These are phyloP conservation scores for Drosophila anomelani DNA, from an alignment of 2,888 invertebrate genomes.

Conservation along the genomic window DNA sequence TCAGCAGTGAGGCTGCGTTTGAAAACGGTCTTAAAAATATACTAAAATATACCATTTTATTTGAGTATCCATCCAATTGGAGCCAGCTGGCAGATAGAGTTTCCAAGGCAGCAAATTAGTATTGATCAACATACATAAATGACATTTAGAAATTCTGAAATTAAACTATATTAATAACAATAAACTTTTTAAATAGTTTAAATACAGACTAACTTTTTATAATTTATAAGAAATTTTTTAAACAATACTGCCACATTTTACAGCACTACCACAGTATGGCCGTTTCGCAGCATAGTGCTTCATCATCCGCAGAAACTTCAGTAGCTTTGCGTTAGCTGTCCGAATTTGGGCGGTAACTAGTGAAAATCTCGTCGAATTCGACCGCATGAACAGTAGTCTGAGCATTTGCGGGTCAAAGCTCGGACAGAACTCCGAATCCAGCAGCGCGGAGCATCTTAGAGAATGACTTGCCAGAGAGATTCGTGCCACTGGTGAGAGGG, in stretches of 20 bases:
- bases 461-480: conserved; percentile 67
- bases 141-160: not conserved
- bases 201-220: not conserved
- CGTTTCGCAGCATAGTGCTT: conserved; percentile 20
- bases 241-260: not conserved
- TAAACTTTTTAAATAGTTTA: not conserved
- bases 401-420: conserved; percentile 56
- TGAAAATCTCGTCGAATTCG: conserved; percentile 30
- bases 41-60: not conserved
- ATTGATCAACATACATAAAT: not conserved
- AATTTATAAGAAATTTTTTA: not conserved
- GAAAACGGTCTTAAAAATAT: not conserved
- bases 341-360: conserved; percentile 39
- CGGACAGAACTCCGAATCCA: not conserved
- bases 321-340: conserved; percentile 17
- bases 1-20: conserved; percentile 11
- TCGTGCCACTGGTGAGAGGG: conserved; percentile 27
- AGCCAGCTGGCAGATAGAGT: conserved; percentile 20
- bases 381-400: conserved; percentile 28
- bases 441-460: conserved; percentile 5
- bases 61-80: not conserved
- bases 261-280: conserved; percentile 3
- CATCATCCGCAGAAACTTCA: conserved; percentile 10
- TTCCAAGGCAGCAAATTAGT: not conserved
- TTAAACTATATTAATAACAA: not conserved